Evolutionary conservation across 2,797 vertebrate genomes (phyloP), one percentile per base, ranked within the genome.

Genomic region (Micrastur ruficollis): DNA sequence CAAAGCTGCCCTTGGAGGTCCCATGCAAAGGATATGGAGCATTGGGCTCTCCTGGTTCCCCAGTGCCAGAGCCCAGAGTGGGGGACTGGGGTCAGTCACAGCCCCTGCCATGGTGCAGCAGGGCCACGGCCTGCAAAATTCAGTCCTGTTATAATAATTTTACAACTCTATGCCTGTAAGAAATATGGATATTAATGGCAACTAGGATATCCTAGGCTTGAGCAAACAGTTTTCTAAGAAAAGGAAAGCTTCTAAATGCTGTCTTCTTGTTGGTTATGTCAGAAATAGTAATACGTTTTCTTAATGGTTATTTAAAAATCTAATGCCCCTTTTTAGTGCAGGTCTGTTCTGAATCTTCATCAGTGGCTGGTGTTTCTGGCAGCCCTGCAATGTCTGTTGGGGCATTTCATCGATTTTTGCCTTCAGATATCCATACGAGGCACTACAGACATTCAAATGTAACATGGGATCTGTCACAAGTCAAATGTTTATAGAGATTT

Each of bases 31-130:
- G 21, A 29, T 12, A 1, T 6, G 21, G 47, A 40, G 4, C 16
- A 14, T 1, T 52, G 52, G 79, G 29, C 31, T n/a, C n/a, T n/a
- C n/a, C n/a, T n/a, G n/a, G n/a, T n/a, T 55, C 11, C 12, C 40
- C 34, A 17, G 27, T 38, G 13, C 58, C 58, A 56, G 34, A n/a
- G 46, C 25, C 26, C 14, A 25, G 44, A 5, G 32, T 70, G 29
- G 18, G 50, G 49, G 16, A 50, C 14, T 0, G 6, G 9, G 8
- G 9, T n/a, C 25, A 66, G 14, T 8, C 42, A 71, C 0, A 0
- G 26, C 20, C 18, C 44, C 12, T 62, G 23, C 25, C 8, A 21
- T 20, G 14, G 11, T 27, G 32, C 58, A 59, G 44, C 3, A 1
- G n/a, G 44, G 22, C 76, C 72, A 53, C 53, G 32, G 34, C 22